A percentile compares a stretch with the other conserved stretches of the same genome.
Evolutionary conservation across 2,888 invertebrate genomes (phyloP).

Genomic region (Cantharis nigra): DNA sequence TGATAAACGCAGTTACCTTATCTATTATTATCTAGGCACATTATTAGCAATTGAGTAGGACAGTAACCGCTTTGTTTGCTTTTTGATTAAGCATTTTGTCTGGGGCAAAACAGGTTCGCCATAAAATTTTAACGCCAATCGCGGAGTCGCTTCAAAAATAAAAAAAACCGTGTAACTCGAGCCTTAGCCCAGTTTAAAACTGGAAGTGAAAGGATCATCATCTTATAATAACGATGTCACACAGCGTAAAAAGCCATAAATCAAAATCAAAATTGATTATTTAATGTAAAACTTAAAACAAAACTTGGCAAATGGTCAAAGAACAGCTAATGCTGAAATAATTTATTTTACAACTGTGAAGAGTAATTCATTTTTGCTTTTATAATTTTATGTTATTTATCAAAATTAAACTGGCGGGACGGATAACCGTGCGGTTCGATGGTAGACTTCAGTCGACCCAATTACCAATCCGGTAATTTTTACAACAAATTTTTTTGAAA

Average conservation of each 20-base stretch:
- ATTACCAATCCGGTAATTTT: neutral
- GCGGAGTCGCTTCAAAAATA: too few relatives aligned
- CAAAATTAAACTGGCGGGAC: neutral
- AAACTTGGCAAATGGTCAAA: constrained; percentile 21
- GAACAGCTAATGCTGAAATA: neutral
- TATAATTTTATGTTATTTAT: neutral
- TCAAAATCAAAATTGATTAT: neutral
- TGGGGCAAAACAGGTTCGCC: too few relatives aligned
- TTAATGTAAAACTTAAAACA: neutral
- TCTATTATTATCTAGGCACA: neutral
- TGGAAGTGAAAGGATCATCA: neutral
- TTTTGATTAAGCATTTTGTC: neutral
- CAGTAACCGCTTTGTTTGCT: constrained; percentile 19
- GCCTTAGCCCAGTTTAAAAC: neutral
- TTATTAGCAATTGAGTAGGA: constrained; percentile 16
- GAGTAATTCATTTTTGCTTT: neutral
- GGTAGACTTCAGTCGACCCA: neutral
- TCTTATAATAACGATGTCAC: neutral
- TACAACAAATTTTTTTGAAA: neutral
- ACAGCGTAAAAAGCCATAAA: neutral
- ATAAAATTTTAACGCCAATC: too few relatives aligned
- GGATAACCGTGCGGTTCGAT: neutral
- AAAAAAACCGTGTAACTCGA: too few relatives aligned
- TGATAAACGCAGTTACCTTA: neutral
- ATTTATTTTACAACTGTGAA: neutral